A percentile compares a stretch with the other conserved stretches of the same genome.
These are phyloP conservation scores for Actinopyga echinites DNA, from an alignment of 53 echinoderm and acorn worm species.

Conservation along the genomic window DNA sequence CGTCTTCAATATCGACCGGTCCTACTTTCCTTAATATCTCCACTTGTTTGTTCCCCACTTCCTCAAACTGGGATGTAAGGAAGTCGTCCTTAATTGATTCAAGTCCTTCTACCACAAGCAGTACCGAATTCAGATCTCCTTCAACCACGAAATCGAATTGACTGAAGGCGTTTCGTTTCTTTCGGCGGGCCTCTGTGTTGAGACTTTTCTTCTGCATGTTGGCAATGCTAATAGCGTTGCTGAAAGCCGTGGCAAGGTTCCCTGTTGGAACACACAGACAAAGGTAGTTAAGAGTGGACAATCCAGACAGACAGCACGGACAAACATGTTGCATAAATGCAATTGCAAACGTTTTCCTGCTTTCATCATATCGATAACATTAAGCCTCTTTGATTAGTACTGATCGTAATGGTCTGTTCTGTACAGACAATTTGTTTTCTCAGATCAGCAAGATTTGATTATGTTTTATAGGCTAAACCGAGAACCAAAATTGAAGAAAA, in stretches of 20 bases:
- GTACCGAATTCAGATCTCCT: background rate
- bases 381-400: no score
- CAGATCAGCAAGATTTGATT: no score
- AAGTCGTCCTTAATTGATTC: no score
- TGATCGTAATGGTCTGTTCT: no score
- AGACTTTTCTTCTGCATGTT: conserved; percentile 9
- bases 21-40: background rate
- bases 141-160: background rate
- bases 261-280: background rate
- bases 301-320: no score
- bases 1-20: background rate
- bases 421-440: no score
- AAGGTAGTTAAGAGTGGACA: no score
- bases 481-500: no score
- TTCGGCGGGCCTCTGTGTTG: background rate
- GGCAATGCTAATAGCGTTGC: conserved; percentile 18
- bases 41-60: background rate
- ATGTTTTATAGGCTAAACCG: no score
- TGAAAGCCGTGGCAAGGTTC: conserved; percentile 15
- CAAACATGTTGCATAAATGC: no score
- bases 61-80: background rate
- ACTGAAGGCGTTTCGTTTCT: background rate
- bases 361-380: no score
- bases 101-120: background rate
- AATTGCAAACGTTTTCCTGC: no score